phyloP scores from a whole-genome alignment of 2,888 invertebrate species.

The Drosophila algonquin region DNA sequence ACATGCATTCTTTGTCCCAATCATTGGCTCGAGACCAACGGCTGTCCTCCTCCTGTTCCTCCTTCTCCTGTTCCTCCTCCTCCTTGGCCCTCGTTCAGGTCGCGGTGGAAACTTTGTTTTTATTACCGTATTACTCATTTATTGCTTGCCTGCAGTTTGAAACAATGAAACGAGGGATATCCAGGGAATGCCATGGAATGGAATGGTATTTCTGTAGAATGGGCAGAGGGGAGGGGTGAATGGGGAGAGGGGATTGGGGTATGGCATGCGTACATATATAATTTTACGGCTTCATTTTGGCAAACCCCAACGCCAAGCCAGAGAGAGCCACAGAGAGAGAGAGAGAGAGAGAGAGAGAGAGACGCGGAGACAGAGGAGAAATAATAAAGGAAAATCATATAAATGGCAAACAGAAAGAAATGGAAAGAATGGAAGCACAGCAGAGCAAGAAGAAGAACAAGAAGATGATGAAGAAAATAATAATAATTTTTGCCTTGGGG shows the following conservation, averaged over 20 bases:
- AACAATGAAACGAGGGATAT: slow-evolving; percentile 45
- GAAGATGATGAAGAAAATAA: slow-evolving; percentile 55
- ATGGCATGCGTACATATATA: slow-evolving; percentile 62
- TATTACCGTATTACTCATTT: slow-evolving; percentile 67
- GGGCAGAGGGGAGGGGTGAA: no score
- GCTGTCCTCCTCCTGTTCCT: no score
- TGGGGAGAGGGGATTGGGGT: slow-evolving; percentile 15
- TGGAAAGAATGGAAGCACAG: slow-evolving; percentile 24
- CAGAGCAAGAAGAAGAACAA: slow-evolving; percentile 36
- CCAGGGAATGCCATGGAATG: neutral
- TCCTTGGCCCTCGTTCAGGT: neutral
- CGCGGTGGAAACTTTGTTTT: slow-evolving; percentile 57
- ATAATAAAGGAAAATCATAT: slow-evolving; percentile 46
- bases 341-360: slow-evolving; percentile 37
- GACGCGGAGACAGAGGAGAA: slow-evolving; percentile 36
- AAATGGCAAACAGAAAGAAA: slow-evolving; percentile 49
- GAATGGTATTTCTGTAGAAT: neutral
- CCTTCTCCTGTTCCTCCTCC: no score
- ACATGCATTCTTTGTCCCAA: neutral
- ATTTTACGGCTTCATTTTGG: slow-evolving; percentile 69
- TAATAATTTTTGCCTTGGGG: slow-evolving; percentile 81
- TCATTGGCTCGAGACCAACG: neutral
- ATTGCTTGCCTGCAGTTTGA: slow-evolving; percentile 60
- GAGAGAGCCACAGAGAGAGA: slow-evolving; percentile 22
- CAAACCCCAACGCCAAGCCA: slow-evolving; percentile 63